Base-by-base conservation (phyloP, 64 coral and sea anemone species). In the Orbicella faveolata region DNA sequence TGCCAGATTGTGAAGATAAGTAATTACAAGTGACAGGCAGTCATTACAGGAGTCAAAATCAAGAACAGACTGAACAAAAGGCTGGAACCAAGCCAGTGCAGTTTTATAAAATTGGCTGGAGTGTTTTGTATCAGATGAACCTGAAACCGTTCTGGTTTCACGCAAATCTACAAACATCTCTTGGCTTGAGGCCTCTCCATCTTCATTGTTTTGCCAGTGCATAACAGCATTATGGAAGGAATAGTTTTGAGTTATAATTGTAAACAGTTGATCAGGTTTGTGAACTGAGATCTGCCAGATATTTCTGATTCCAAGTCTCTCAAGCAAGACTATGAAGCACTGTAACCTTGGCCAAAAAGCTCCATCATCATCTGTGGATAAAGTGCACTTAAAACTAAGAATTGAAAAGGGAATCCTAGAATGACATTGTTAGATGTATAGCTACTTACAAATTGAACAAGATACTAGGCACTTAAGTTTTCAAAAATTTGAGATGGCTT, bases 51-150 rank as follows among this genome's bases (percentile, higher is more conserved):
- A 75, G 36, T 92, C 90, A 92, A 79, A 92, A 23, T 79, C 90
- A 70, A 92, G 83, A 36, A 92, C 20, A 19, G 90, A 92, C 33
- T 73, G 14, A 19, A 92, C 90, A 74, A 92, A 92, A 25, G 90
- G 82, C 19, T 79, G n/a, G 21, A 92, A 92, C 90, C 90, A 92
- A 2, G 74, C 83, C 61, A 92, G 57, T 7, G 90, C 75, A 57
- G 75, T 79, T 68, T 72, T 84, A 20, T 84, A 72, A 36, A 52
- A 70, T 52, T 21, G 11, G 18, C 79, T 69, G 23, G 20, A 69
- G 25, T 21, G 23, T 69, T 69, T 69, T n/a, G 66, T 25, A 10
- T n/a, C 25, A 30, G 54, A 62, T 16, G 57, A 81, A 81, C 0
- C 10, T 52, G 44, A 78, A 9, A 23, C 18, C 8, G 3, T 18